Evolutionary conservation across 2,888 invertebrate genomes (phyloP), one percentile per base, ranked within the genome.

Genomic region (Sarcophaga rosellei): DNA sequence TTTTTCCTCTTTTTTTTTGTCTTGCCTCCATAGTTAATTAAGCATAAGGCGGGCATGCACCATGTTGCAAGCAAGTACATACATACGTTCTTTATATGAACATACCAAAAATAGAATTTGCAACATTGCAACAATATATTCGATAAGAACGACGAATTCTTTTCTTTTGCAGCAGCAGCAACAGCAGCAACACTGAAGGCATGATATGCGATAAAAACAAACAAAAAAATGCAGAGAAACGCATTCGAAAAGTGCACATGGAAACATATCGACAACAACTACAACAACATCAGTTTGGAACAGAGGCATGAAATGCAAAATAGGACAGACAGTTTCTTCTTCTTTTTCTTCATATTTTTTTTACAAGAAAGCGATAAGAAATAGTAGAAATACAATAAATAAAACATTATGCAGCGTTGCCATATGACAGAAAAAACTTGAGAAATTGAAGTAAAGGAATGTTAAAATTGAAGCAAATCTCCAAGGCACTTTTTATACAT

Each of bases 171-270:
- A 57, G 35, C 69, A 73, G 63, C 44, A 23, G 68, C 77, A 66
- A 75, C 76, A 76, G 81, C 81, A 57, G 63, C 78, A 62, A 74
- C 44, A 35, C 35, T 35, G 35, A 35, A 35, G 35, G 35, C 35
- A 35, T 8, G 35, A 35, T 35, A 35, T 35, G 1, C 35, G 35
- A 35, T 35, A 35, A 35, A 35, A 35, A 35, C 57, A 10, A 6
- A 35, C 5, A 35, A 35, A 69, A 10, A 69, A 59, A 63, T 68
- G 62, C 69, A 23, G 70, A 59, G 45, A 68, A 84, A 73, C 65
- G 65, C 74, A 84, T 69, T 74, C 62, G 44, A 69, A 75, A 75
- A 84, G n/a, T 74, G 74, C 74, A 61, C 59, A 65, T 70, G 65
- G 79, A 84, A 75, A 84, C 83, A 73, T 66, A 63, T 63, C 25